Evolutionary conservation across 2,797 vertebrate species (phyloP).

Genomic region (Ctenochaetus hawaiiensis): DNA sequence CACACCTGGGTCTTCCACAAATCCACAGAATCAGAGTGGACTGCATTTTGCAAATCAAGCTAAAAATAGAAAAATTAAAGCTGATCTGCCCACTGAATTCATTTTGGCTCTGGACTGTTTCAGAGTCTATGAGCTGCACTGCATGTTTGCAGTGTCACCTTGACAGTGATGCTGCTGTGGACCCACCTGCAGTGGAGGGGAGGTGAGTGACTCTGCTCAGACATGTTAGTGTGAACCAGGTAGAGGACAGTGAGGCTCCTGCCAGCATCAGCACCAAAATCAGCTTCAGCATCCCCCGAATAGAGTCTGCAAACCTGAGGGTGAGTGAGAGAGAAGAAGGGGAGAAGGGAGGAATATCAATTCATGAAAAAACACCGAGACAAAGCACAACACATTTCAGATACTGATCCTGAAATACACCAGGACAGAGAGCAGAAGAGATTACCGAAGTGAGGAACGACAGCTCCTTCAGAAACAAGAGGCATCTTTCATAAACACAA

Average conservation of each 20-base stretch:
- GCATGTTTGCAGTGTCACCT: constrained; percentile 26
- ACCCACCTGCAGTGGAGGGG: constrained; percentile 94
- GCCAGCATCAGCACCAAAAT: constrained; percentile 96
- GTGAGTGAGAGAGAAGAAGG: accelerated
- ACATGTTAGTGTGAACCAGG: constrained; percentile 98
- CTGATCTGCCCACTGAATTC: background rate
- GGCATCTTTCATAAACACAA: constrained; percentile 41
- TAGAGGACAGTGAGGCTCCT: constrained; percentile 93
- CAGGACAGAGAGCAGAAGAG: constrained; percentile 3
- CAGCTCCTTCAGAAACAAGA: constrained; percentile 25
- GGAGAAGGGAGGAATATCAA: background rate
- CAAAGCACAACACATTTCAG: background rate
- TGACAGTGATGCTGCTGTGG: constrained; percentile 12
- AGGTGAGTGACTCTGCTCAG: constrained; percentile 93
- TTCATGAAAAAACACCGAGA: background rate
- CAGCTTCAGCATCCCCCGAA: constrained; percentile 96
- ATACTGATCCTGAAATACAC: background rate
- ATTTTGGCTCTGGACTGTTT: constrained; percentile 2
- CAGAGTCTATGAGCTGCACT: background rate
- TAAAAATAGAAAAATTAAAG: background rate
- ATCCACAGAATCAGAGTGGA: too few relatives aligned
- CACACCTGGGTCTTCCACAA: background rate
- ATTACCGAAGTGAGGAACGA: constrained; percentile 27
- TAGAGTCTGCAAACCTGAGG: constrained; percentile 96
- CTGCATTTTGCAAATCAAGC: background rate